Evolutionary conservation across 2,888 invertebrate species (phyloP).

Genomic region (Brachyopa scutellaris): DNA sequence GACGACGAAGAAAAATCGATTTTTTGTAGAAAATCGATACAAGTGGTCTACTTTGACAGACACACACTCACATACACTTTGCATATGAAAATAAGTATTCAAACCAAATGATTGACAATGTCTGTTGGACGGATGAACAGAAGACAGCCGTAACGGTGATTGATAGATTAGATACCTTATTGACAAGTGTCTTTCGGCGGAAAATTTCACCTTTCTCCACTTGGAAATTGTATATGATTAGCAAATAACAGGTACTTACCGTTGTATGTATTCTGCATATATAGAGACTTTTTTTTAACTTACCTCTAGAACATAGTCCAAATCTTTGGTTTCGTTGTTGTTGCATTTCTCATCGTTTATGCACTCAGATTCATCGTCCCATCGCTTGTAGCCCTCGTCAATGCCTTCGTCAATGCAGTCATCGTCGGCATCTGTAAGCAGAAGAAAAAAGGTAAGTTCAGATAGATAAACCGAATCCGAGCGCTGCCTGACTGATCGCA

Average conservation of each 20-base stretch:
- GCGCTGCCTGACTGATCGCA: conserved; percentile 34
- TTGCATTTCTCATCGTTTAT: conserved; percentile 81
- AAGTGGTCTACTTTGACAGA: conserved; percentile 41
- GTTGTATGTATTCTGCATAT: too few relatives aligned
- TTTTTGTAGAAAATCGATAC: conserved; percentile 50
- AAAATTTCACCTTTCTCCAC: conserved; percentile 41
- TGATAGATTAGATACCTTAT: conserved; percentile 15
- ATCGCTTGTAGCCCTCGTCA: conserved; percentile 85
- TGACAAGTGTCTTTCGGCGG: not conserved
- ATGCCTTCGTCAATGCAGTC: conserved; percentile 96
- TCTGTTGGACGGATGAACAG: not conserved
- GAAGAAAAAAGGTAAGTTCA: conserved; percentile 29
- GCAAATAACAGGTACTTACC: conserved; percentile 6
- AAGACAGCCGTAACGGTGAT: conserved; percentile 31
- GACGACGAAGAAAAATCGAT: conserved; percentile 47
- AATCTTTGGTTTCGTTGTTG: conserved; percentile 82
- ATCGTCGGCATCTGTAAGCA: conserved; percentile 87
- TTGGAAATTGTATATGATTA: conserved; percentile 13
- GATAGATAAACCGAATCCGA: conserved; percentile 18
- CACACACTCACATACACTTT: not conserved
- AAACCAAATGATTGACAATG: not conserved
- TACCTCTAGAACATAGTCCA: conserved; percentile 82
- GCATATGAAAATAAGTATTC: not conserved
- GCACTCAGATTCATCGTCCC: conserved; percentile 82
- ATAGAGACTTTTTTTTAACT: conserved; percentile 60